Base-by-base conservation (phyloP, 2,888 invertebrate species). In the Himalopsyche kuldschensis region DNA sequence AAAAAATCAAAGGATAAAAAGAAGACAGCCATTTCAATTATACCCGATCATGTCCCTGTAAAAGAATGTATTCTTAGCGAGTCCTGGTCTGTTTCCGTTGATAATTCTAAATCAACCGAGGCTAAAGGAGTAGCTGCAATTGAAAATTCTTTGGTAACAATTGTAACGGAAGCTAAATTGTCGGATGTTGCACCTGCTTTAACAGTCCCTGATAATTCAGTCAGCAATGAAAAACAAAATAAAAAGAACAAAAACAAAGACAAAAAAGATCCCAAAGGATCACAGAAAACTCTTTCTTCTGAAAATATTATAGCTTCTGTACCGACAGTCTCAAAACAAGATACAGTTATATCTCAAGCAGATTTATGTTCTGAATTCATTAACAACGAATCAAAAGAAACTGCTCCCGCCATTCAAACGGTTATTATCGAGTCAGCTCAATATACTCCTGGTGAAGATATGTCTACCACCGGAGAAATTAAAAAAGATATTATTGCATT, bases 1-100 rank as follows among this genome's bases (percentile, higher is more conserved):
- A 41, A 81, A 80, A 81, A 75, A 79, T 17, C 48, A 32, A 75
- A 81, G 35, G 47, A 35, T 27, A 75, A 81, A 81, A 81, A 35
- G 41, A 81, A 63, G 41, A 76, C 31, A 79, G 41, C 6, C 35
- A 79, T 76, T 75, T 24, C 77, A 30, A 77, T 32, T 41, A 75
- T 55, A 24, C 1, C 11, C 15, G 69, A 69, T 27, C 11, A 69
- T 11, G 6, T 69, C 0, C 27, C 69, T 24, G 69, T 11, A 41
- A 41, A 11, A 27, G 69, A 69, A 69, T 15, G 15, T 41, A 30
- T 27, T 30, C 4, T 69, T 20, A 55, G 55, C 15, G 55, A 20
- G 55, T n/a, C 20, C 0, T 48, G 20, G 55, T n/a, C 55, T 55
- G 15, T 20, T 55, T 4, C 55, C 3, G 69, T 30, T 27, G 27